Evolutionary conservation across 1,140 invertebrate genomes (phyloP).

Genomic region (Ridgeia piscesae): DNA sequence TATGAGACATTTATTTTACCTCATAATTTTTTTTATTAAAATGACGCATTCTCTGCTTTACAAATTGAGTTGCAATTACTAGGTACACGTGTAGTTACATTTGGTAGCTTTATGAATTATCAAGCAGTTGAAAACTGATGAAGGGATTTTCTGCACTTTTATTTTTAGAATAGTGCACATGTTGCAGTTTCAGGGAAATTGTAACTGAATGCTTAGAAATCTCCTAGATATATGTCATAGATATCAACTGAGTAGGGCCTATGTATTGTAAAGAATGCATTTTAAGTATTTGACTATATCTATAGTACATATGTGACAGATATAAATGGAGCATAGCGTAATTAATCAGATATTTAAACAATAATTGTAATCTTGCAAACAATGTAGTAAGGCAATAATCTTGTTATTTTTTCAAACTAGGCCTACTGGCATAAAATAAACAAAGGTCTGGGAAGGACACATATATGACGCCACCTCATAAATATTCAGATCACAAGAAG

Average conservation of each 20-base stretch:
- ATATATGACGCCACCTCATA: not conserved
- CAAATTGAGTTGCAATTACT: no score
- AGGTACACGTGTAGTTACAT: no score
- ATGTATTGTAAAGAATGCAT: not conserved
- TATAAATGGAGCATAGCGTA: no score
- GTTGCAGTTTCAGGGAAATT: not conserved
- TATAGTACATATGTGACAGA: not conserved
- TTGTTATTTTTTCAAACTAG: not conserved
- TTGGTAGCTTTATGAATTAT: not conserved
- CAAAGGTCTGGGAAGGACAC: not conserved
- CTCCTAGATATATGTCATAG: not conserved
- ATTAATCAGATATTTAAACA: no score
- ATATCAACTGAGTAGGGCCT: not conserved
- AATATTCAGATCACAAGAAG: not conserved
- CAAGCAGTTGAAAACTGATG: not conserved
- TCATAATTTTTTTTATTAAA: no score
- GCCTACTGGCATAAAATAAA: not conserved
- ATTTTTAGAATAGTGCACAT: not conserved
- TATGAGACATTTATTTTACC: no score
- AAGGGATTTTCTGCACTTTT: not conserved
- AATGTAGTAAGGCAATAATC: not conserved
- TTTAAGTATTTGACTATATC: not conserved
- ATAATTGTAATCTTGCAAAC: no score
- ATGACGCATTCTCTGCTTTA: no score
- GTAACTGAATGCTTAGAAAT: constrained; percentile 2